Conservation (phyloP, 2,113 vertebrate species). For the Chrysochloris asiatica region DNA sequence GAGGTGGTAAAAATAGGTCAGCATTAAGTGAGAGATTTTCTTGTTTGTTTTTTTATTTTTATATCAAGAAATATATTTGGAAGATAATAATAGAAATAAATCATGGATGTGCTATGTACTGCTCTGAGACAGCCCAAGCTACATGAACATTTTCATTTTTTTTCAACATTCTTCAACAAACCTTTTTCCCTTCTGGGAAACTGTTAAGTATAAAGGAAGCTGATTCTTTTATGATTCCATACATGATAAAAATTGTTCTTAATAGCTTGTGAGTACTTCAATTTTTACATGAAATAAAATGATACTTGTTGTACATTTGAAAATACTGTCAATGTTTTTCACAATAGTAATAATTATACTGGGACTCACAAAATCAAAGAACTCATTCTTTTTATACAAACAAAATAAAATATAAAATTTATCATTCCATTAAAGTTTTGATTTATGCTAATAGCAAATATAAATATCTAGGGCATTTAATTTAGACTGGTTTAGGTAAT, state of each 20-base stretch:
- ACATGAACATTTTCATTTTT: background rate
- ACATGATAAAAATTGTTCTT: constrained; percentile 52
- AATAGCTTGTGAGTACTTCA: background rate
- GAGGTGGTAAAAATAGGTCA: constrained; percentile 69
- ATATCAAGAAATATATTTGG: background rate
- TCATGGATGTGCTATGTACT: constrained; percentile 14
- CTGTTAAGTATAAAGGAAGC: background rate
- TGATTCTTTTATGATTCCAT: background rate
- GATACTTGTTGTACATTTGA: constrained; percentile 18
- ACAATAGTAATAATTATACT: constrained; percentile 60
- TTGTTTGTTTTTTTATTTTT: background rate
- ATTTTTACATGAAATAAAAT: constrained; percentile 37
- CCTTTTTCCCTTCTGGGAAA: background rate
- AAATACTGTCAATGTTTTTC: constrained; percentile 54
- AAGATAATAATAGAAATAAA: constrained; percentile 62
- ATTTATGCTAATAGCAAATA: constrained; percentile 52
- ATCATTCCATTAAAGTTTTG: constrained; percentile 34
- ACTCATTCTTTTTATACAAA: constrained; percentile 43
- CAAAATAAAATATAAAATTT: constrained; percentile 58
- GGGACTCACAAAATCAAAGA: constrained; percentile 58
- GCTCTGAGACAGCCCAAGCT: background rate
- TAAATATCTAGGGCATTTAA: constrained; percentile 69
- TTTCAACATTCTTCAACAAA: background rate
- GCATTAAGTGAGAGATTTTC: constrained; percentile 61
- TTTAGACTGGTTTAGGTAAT: constrained; percentile 68